Base-by-base conservation (phyloP, 2,888 invertebrate genomes). In the Tetramorium bicarinatum region DNA sequence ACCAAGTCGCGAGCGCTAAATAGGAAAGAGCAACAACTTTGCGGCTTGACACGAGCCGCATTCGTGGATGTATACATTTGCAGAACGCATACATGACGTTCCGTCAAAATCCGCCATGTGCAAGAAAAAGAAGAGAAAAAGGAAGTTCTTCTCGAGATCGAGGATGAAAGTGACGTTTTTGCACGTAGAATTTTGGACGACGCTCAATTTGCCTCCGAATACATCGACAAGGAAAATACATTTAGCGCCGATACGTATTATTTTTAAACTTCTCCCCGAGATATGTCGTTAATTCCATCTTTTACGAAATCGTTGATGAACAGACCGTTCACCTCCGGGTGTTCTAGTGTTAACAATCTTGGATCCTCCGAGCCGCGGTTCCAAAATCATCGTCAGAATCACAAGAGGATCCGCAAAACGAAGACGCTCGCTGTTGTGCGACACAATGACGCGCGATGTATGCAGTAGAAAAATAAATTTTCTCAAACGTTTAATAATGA, bases 381-480 rank as follows among this genome's bases (percentile, higher is more conserved):
- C 34, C 44, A 41, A 38, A 34, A 25, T 7, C 47, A 61, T 56
- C 47, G 41, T 25, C 25, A 47, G 44, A 49, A 21, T 64, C 41
- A 21, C 44, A 18, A 66, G 66, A 15, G 44, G 2, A 44, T 59
- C 38, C 77, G 75, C 77, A 25, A 47, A 66, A 74, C 52, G 41
- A 38, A 61, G 62, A 64, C 41, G 4, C 34, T 52, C 56, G 56
- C n/a, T 25, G 66, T 66, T 47, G 59, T 59, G 79, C 72, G 72
- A 71, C 56, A 56, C 69, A 34, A 11, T 61, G 54, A n/a, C 74
- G 81, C 81, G 64, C 56, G 77, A 72, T 72, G 47, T 72, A 62
- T 66, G 64, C 38, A 82, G 75, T 66, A 82, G 77, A 66, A 82
- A 82, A 82, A 77, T 66, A 75, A 64, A 76, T 75, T 56, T 76